phyloP scores from a whole-genome alignment of 2,113 vertebrate species.

The Copsychus sechellarum region DNA sequence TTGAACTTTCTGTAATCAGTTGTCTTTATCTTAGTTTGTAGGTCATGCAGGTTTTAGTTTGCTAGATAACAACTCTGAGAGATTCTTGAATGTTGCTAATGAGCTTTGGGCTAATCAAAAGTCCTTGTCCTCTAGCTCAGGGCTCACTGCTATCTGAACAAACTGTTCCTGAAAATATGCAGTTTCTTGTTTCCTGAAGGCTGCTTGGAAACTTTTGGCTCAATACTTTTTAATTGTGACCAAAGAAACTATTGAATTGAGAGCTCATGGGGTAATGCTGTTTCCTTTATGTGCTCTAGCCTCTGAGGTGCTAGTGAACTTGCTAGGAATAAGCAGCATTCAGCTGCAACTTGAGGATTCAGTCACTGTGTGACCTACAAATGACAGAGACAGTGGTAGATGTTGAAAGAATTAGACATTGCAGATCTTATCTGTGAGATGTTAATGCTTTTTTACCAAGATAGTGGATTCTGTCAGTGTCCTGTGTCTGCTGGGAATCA shows the following conservation, averaged over 20 bases:
- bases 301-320: background rate
- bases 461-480: background rate
- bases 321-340: background rate
- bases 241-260: background rate
- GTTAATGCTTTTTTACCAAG: background rate
- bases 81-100: conserved; percentile 29
- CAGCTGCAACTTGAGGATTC: background rate
- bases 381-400: background rate
- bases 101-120: conserved; percentile 44
- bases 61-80: background rate
- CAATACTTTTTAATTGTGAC: background rate
- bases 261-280: background rate
- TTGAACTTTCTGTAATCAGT: background rate
- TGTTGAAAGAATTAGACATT: background rate
- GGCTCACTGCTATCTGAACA: background rate
- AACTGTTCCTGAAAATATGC: background rate
- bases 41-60: conserved; percentile 33
- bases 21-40: conserved; percentile 9
- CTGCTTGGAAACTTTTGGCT: background rate
- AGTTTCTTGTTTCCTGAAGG: background rate
- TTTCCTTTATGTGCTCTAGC: background rate
- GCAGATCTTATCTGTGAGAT: background rate
- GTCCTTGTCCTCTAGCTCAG: background rate
- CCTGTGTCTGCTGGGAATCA: background rate
- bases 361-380: background rate